Evolutionary conservation across 1,140 invertebrate genomes (phyloP).

Genomic region (Drosophila insularis): DNA sequence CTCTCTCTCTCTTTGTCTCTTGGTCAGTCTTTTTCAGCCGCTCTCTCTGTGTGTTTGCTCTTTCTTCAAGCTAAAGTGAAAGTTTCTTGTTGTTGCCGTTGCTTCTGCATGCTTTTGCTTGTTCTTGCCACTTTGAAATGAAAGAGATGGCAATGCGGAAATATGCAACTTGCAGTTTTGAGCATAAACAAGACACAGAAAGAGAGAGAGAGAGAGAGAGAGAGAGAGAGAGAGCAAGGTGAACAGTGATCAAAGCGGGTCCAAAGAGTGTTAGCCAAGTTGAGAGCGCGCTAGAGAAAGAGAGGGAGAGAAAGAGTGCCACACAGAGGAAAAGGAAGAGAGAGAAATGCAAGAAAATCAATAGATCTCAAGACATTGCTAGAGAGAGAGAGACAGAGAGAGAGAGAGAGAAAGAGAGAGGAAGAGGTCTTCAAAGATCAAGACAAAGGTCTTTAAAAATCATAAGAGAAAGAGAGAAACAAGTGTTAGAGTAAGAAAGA

Average conservation of each 20-base stretch:
- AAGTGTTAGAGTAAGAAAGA: conserved; percentile 1
- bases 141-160: conserved; percentile 53
- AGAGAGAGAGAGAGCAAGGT: conserved; percentile 6
- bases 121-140: conserved; percentile 1
- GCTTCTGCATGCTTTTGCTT: conserved; percentile 42
- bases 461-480: neutral
- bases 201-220: too few relatives aligned
- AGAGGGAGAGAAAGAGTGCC: neutral
- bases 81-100: conserved; percentile 43
- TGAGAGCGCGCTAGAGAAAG: conserved; percentile 12
- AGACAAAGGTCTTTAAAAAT: neutral
- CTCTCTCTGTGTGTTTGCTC: neutral
- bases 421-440: neutral
- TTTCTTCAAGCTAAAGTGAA: conserved; percentile 41
- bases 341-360: neutral
- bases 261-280: neutral
- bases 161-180: conserved; percentile 51
- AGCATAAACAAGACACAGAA: conserved; percentile 13
- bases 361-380: neutral
- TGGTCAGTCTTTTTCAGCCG: neutral
- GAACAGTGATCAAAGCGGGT: neutral
- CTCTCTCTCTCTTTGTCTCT: neutral
- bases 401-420: conserved; percentile 15
- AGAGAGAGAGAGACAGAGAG: conserved; percentile 28
- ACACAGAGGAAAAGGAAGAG: conserved; percentile 9